Evolutionary conservation across 1,140 invertebrate species (phyloP), one percentile per base, ranked within the genome.

Genomic region (Ceratosolen solmsi): DNA sequence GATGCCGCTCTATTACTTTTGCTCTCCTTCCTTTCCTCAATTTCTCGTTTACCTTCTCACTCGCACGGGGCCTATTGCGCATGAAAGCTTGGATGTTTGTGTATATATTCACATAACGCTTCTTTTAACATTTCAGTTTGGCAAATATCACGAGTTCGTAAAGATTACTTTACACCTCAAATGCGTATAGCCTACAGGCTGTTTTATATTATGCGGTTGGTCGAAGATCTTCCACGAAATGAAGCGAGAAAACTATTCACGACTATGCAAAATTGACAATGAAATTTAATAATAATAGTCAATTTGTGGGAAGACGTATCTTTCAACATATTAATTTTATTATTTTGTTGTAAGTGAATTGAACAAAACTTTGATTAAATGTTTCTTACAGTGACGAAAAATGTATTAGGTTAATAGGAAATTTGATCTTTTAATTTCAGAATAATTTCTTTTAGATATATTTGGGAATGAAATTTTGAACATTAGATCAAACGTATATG

Each of bases 1-100:
- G 88, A 88, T 87, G 85, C 86, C 84, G 84, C 86, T 82, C 87
- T 86, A 85, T 86, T 86, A 80, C 85, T 87, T 85, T 85, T 27
- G 1, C 33, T 38, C 46, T 5, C 41, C 7, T 25, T 54, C 36
- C 27, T 46, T 60, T 15, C 15, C 56, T 22, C 38, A 68, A 1
- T 30, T 13, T 20, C 27, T 63, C 41, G 5, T 13, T 46, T 13
- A 7, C 41, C 13, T 13, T 46, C 41, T 46, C 41, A 7, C 41
- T 46, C 41, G 5, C 41, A 7, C 41, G 5, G 5, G 68, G 54
- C 54, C 78, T 79, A 51, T 68, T 79, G 56, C 17, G 36, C 20
- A n/a, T 9, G n/a, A 46, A 15, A 46, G 20, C 56, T 17, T 58
- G 0, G 0, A 54, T 30, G 27, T 33, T 49, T 22, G 13, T 49